A percentile compares a stretch with the other conserved stretches of the same genome.
These are phyloP conservation scores for Plectropomus leopardus DNA, from an alignment of 2,113 vertebrate species.

Conservation along the genomic window DNA sequence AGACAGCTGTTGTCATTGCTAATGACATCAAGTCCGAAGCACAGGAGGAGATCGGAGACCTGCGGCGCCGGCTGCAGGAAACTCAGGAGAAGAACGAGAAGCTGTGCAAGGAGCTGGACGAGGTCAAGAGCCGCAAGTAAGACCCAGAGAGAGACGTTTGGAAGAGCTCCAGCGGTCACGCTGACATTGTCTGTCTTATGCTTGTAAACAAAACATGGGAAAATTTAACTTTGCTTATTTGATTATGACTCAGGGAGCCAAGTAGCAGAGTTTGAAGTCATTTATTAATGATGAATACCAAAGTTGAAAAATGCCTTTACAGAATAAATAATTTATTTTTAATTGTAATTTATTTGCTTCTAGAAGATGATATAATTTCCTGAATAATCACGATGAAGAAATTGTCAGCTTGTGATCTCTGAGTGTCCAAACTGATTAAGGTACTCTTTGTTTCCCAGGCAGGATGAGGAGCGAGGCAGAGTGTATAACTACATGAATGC, in stretches of 20 bases:
- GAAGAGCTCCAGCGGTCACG: neutral
- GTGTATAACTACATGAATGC: conserved; percentile 99
- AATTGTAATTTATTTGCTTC: neutral
- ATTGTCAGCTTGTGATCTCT: neutral
- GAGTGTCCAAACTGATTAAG: neutral
- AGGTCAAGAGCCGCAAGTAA: conserved; percentile 96
- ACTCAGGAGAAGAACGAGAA: conserved; percentile 94
- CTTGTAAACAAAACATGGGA: conserved; percentile 27
- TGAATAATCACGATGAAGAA: neutral
- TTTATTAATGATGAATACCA: neutral
- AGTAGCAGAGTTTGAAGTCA: neutral
- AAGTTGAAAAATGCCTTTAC: neutral
- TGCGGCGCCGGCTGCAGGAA: conserved; percentile 92
- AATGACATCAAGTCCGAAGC: conserved; percentile 98
- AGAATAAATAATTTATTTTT: neutral
- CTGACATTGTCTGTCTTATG: conserved; percentile 20
- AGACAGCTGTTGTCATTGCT: conserved; percentile 96
- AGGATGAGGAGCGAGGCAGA: conserved; percentile 95
- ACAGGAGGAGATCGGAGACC: conserved; percentile 95
- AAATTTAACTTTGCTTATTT: conserved; percentile 11
- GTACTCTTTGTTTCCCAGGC: conserved; percentile 76
- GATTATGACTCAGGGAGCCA: neutral
- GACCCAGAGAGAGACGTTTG: neutral
- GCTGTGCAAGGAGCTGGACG: conserved; percentile 93
- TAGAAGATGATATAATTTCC: neutral